Evolutionary conservation across 2,888 invertebrate genomes (phyloP), one percentile per base, ranked within the genome.

Genomic region (Aleiodes alternator): DNA sequence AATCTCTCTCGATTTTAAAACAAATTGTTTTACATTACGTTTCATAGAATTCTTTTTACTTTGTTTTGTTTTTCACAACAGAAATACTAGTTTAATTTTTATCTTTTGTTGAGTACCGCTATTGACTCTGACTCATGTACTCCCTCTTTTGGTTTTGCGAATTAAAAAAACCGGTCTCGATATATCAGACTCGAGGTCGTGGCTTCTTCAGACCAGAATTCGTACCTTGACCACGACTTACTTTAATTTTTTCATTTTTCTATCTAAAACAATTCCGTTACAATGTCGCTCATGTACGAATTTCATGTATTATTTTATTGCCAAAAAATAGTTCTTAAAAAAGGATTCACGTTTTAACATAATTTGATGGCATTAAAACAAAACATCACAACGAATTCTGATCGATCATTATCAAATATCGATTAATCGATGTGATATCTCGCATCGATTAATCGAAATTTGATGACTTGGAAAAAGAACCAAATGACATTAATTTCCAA

Each of bases 81-180:
- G 38, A 38, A 38, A 34, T 34, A 31, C 61, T 16, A n/a, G 61
- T 61, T 38, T 38, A 61, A 61, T 43, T 59, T 71, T 71, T 57
- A 43, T 68, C 38, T 29, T 38, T 38, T 59, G 14, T 69, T 56
- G 48, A 56, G 48, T 71, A 72, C 72, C 72, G 72, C 72, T 72
- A 72, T 72, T 64, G 55, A 64, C 53, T 16, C 61, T 51, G 64
- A 72, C 64, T 64, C 51, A 72, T 72, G 34, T 51, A 66, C 55
- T 51, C 38, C 53, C 14, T 34, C 16, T 38, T 48, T 34, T 64
- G 61, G 61, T 61, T 43, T 61, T 16, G 23, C 9, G n/a, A 3
- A 69, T 76, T 57, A 69, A 78, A 78, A 79, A 77, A 78, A 79
- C 79, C 79, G 79, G 78, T 79, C 77, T 73, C 74, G 74, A 79